These are phyloP conservation scores for Cherax quadricarinatus DNA, from an alignment of 1,140 invertebrate genomes.

Conservation along the genomic window DNA sequence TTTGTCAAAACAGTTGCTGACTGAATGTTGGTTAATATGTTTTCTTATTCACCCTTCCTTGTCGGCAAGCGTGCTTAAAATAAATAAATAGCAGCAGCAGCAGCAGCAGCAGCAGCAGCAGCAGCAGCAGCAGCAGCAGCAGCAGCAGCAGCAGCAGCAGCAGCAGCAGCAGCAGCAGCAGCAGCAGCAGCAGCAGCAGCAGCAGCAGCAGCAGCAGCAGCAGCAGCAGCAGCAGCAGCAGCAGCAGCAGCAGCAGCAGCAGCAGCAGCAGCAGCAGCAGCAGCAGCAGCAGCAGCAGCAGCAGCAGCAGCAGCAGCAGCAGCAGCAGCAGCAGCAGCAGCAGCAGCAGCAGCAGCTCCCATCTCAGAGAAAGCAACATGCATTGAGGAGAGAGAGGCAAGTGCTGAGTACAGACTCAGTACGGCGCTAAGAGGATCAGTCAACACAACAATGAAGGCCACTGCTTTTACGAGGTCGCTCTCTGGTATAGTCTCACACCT, in stretches of 20 bases:
- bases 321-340: no score
- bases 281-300: neutral
- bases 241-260: neutral
- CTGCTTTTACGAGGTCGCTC: neutral
- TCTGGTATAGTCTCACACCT: neutral
- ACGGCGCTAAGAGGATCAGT: neutral
- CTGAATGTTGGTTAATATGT: neutral
- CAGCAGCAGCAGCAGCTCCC: no score
- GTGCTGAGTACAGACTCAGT: neutral
- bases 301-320: constrained; percentile 13
- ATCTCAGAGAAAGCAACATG: no score
- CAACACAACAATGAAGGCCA: neutral
- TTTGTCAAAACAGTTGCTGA: no score
- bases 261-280: neutral
- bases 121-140: neutral
- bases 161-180: neutral
- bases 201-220: neutral
- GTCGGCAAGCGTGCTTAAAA: neutral
- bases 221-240: neutral
- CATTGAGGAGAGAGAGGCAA: neutral
- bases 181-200: neutral
- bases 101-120: neutral
- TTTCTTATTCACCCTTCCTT: neutral
- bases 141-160: neutral
- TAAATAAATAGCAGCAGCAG: neutral